Evolutionary conservation across 1,140 invertebrate genomes (phyloP), one percentile per base, ranked within the genome.

Genomic region (Probaryconus sp.): DNA sequence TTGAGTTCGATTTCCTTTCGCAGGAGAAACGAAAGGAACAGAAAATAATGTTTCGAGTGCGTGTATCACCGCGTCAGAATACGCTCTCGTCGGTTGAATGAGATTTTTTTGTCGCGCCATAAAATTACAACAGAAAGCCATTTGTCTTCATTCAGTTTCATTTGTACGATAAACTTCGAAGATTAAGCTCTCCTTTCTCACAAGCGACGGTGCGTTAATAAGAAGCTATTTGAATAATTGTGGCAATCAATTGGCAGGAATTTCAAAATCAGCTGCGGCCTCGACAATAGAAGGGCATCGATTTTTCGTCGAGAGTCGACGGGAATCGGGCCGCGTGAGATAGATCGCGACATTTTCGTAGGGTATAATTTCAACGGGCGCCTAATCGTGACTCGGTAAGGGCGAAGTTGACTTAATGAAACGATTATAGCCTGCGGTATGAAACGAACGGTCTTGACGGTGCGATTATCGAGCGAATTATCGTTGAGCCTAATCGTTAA

Each of bases 321-420:
- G 35, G 11, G 21, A 42, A 48, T 24, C 11, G 18, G 35, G 9
- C 26, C 31, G 28, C 51, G 60, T 51, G 45, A 21, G 24, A 58
- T 33, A 30, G 21, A 64, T 47, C 56, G 56, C 38, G 65, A 60
- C 40, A 67, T 72, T 77, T 72, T 48, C 45, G 35, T 38, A 43
- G 45, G 51, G 16, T 31, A 45, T 47, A 68, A 68, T 43, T 51
- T 58, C 40, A 13, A 45, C 45, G 42, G 45, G 31, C 53, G 33
- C 42, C 43, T 58, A 38, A 78, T 64, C 71, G 76, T 69, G 71
- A 75, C 63, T 69, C 21, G 50, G 51, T 26, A 56, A 53, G 60
- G 63, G 63, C 51, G 53, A 68, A 64, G 56, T 58, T 53, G 70
- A 64, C 71, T 65, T 75, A 75, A 75, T 78, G 63, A 78, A 78